Evolutionary conservation across 1,140 invertebrate species (phyloP), one percentile per base, ranked within the genome.

Genomic region (Pissodes strobi): DNA sequence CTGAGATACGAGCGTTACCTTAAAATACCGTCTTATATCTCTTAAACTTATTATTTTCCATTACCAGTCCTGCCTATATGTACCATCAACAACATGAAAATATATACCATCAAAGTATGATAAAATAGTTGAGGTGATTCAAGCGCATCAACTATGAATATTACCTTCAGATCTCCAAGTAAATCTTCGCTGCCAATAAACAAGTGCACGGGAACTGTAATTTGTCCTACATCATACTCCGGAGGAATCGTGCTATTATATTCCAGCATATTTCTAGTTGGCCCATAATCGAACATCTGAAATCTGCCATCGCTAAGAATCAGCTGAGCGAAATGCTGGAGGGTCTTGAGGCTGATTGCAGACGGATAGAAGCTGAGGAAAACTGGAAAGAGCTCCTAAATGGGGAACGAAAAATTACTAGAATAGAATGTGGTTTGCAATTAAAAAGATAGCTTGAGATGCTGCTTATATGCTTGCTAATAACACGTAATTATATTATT

Each of bases 311-410:
- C 37, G 9, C 41, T 74, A 30, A 71, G 70, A 12, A 86, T 82
- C 75, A 83, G 82, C 81, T 86, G 87, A 0, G 82, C 83, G 64
- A 82, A 89, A 76, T 90, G 88, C 10, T 88, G 72, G 1, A 94
- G 68, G 18, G 90, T 89, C 74, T 86, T 85, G 0, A 86, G 85
- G 0, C 90, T 92, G 0, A 91, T 85, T 18, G 90, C 90, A 2
- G 89, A 87, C 6, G 92, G 91, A 10, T 83, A 84, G 69, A 92
- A 89, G 13, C 81, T 80, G 18, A 90, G 74, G 68, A 92, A 89
- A 0, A 89, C 79, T 1, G 88, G 85, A 19, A 90, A 63, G 17
- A 88, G 70, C 43, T 83, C 83, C 79, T 83, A 74, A 0, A 48
- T 43, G 8, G 17, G 1, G 9, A 15, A 21, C 45, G 21, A 22